Conservation (phyloP, 2,113 vertebrate genomes). For the Excalfactoria chinensis region DNA sequence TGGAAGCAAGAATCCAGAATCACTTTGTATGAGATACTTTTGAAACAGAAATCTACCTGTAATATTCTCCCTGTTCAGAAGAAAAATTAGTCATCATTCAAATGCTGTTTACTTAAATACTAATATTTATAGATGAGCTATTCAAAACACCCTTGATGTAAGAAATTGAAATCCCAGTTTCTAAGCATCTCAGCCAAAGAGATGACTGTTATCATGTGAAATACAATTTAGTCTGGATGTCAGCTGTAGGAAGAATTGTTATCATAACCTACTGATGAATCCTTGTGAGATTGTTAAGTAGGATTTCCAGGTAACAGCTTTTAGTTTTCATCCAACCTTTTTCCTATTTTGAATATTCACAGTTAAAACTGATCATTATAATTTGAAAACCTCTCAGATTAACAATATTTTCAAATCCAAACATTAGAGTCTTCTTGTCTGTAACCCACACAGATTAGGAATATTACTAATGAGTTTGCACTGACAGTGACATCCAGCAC, state of each 20-base stretch:
- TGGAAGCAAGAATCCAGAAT: neutral
- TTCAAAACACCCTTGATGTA: neutral
- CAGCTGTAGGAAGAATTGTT: neutral
- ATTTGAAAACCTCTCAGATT: neutral
- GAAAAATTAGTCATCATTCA: slow-evolving; percentile 10
- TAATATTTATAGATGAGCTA: neutral
- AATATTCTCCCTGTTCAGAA: neutral
- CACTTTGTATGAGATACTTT: neutral
- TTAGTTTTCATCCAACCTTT: neutral
- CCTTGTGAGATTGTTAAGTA: neutral
- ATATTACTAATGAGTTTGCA: neutral
- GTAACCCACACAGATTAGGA: neutral
- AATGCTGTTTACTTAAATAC: neutral
- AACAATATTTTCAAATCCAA: neutral
- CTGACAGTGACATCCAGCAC: neutral
- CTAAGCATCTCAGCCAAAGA: neutral
- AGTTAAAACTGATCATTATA: neutral
- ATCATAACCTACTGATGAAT: neutral
- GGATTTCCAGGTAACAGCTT: neutral
- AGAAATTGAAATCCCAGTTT: neutral
- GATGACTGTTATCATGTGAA: neutral
- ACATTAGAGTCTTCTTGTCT: neutral
- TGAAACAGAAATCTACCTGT: neutral
- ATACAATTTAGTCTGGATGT: neutral
- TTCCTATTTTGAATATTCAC: neutral